Percentiles rank a stretch among this genome's conserved stretches.
Conservation (phyloP, 1,140 invertebrate genomes). For the Heliconius himera region DNA sequence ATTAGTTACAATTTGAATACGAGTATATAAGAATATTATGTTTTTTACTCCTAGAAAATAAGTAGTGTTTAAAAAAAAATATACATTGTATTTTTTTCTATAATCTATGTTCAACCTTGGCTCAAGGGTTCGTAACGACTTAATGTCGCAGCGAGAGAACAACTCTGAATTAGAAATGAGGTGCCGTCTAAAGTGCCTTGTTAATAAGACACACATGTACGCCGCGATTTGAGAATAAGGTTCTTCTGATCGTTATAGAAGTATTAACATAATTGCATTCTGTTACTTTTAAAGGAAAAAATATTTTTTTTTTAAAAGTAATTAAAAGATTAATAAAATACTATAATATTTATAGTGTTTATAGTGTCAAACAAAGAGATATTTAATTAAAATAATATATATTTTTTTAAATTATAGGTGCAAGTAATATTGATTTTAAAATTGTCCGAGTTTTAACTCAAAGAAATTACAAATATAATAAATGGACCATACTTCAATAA, state of each 20-base stretch:
- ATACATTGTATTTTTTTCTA: constrained; percentile 17
- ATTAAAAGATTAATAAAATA: too few species aligned
- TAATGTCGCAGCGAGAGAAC: constrained; percentile 66
- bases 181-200: constrained; percentile 54
- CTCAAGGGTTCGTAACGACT: constrained; percentile 67
- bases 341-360: too few species aligned
- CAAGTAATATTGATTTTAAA: too few species aligned
- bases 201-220: constrained; percentile 71
- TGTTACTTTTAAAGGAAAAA: not conserved
- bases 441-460: too few species aligned
- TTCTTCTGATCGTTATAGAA: constrained; percentile 4
- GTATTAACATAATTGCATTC: not conserved
- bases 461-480: too few species aligned
- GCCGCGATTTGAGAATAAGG: constrained; percentile 33
- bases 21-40: too few species aligned
- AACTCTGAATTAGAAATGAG: constrained; percentile 77
- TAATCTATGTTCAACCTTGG: constrained; percentile 35
- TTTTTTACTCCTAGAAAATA: not conserved
- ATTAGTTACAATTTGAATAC: too few species aligned
- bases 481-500: too few species aligned
- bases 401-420: too few species aligned
- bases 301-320: too few species aligned
- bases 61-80: not conserved
- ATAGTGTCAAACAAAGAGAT: too few species aligned
- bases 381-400: too few species aligned